These are phyloP conservation scores for Corbicula japonica DNA, from an alignment of 2,888 invertebrate genomes.

Conservation along the genomic window DNA sequence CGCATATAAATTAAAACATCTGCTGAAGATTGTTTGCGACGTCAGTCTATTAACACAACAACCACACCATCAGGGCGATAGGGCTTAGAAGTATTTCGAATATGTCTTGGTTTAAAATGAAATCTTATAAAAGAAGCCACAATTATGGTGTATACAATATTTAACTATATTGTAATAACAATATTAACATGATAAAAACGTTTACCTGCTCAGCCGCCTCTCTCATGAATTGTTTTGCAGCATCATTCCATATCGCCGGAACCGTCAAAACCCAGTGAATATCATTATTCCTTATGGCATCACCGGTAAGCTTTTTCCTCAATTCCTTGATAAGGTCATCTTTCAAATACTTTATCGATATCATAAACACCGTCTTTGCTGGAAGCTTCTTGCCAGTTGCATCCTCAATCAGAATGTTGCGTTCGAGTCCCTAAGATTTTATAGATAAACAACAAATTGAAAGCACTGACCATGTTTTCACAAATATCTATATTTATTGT, in stretches of 20 bases:
- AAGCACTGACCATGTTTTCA: too few relatives aligned
- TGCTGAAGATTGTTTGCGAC: too few relatives aligned
- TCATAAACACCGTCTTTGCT: not conserved
- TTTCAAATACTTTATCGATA: not conserved
- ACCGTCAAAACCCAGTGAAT: slow-evolving; percentile 5
- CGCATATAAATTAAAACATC: too few relatives aligned
- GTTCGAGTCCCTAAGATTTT: slow-evolving; percentile 1
- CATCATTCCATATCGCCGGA: slow-evolving; percentile 2
- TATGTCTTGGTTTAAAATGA: not conserved
- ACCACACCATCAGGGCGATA: too few relatives aligned
- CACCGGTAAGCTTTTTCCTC: not conserved
- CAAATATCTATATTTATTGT: too few relatives aligned
- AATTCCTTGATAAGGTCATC: not conserved
- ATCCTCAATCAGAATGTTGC: not conserved
- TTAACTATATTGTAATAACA: too few relatives aligned
- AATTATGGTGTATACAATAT: too few relatives aligned
- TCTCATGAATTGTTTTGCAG: too few relatives aligned
- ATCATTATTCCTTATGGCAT: not conserved
- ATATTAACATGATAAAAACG: too few relatives aligned
- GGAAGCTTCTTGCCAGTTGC: not conserved
- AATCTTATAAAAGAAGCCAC: not conserved
- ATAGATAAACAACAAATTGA: too few relatives aligned
- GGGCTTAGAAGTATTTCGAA: too few relatives aligned
- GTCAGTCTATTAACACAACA: too few relatives aligned
- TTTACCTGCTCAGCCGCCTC: not conserved